Evolutionary conservation across 1,140 invertebrate genomes (phyloP).

Genomic region (Drusus annulatus): DNA sequence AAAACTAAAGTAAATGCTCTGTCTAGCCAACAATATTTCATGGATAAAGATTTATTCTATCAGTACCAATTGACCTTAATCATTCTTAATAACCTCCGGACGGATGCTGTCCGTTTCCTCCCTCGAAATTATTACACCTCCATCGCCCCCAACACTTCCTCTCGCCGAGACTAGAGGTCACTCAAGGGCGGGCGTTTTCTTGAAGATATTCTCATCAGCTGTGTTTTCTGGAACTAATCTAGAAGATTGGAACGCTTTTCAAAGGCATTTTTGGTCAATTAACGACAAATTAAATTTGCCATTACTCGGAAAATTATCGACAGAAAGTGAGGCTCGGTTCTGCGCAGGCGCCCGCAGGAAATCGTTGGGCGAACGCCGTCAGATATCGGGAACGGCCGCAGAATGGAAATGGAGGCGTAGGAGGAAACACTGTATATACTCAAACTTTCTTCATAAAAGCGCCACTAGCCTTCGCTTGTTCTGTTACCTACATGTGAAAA

Average conservation of each 20-base stretch:
- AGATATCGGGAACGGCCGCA: conserved; percentile 8
- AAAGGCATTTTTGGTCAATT: conserved; percentile 12
- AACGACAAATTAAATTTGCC: conserved; percentile 10
- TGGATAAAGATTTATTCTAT: no score
- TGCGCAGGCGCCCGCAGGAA: conserved; percentile 13
- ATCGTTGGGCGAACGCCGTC: conserved; percentile 4
- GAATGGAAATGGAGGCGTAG: conserved; percentile 7
- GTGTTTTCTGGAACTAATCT: neutral
- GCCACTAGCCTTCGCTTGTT: neutral
- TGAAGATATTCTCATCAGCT: neutral
- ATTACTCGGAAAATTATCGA: conserved; percentile 10
- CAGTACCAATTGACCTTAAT: no score
- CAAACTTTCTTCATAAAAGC: no score
- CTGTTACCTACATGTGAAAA: conserved; percentile 1
- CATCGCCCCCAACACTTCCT: neutral
- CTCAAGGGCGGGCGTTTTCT: conserved; percentile 13
- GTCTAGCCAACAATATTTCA: no score
- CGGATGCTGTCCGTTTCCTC: conserved; percentile 27
- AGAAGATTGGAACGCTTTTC: neutral
- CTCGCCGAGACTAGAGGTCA: conserved; percentile 9
- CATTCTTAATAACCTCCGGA: neutral
- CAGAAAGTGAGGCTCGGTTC: neutral
- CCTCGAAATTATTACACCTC: neutral
- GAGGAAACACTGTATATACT: conserved; percentile 19
- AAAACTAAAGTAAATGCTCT: no score